Evolutionary conservation across 2,888 invertebrate species (phyloP), one percentile per base, ranked within the genome.

Genomic region (Amorpha juglandis): DNA sequence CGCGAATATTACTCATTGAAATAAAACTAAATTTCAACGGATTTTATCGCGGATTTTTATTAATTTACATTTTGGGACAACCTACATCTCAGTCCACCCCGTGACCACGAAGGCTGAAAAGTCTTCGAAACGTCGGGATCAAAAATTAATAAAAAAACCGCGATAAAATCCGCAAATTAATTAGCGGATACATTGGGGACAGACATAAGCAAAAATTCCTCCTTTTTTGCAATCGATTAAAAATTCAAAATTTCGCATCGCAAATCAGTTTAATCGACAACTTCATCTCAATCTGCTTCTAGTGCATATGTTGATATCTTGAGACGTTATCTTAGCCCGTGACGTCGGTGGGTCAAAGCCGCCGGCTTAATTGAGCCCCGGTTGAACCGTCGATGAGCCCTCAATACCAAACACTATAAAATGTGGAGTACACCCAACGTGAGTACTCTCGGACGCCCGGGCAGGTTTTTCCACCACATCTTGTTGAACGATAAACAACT

Each of bases 341-440:
- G 38, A 52, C 14, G 19, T 50, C 16, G 51, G 1, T 19, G 52
- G 58, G 38, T 19, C 58, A 42, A 58, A 58, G 58, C 19, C 12
- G 38, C 11, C 55, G 16, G 11, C 50, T 50, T 19, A 19, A 50
- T 50, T 50, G 19, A 50, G 50, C 50, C 14, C 16, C 50, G 50
- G 16, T 50, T 50, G 19, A 50, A 19, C 50, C 50, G 19, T 19
- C 14, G 55, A 7, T 19, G 38, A 42, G 58, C 58, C 58, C 58
- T 58, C 19, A 6, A 58, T 19, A 11, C 12, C 58, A 58, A 58
- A 58, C 58, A 58, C 58, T 42, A 42, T 58, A 42, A 38, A 42
- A 58, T 58, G 52, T 52, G 38, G 27, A 58, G 58, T 35, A 35
- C 42, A 42, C 58, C 58, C 58, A 19, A 58, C 58, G 19, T 6